A percentile compares a stretch with the other conserved stretches of the same genome.
These are phyloP conservation scores for Anser brachyrhynchus DNA, from an alignment of 2,113 vertebrate genomes.

Conservation along the genomic window DNA sequence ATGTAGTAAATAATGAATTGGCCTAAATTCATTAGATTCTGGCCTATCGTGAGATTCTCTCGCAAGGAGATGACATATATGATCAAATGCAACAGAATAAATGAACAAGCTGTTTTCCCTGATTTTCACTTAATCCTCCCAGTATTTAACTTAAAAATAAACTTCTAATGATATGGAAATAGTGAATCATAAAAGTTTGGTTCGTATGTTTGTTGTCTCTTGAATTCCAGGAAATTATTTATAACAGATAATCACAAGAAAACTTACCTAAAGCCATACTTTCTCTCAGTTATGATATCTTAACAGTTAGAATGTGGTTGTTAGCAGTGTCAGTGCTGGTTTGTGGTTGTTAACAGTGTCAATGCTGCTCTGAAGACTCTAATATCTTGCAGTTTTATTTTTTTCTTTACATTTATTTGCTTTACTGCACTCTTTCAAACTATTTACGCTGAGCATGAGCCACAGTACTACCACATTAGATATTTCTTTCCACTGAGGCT, in stretches of 20 bases:
- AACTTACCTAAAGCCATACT: background rate
- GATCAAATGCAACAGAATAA: background rate
- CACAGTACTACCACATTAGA: background rate
- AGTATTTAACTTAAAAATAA: background rate
- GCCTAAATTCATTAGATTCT: background rate
- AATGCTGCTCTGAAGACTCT: background rate
- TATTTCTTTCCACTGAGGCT: background rate
- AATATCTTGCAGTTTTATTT: background rate
- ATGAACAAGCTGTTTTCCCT: background rate
- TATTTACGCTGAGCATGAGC: background rate
- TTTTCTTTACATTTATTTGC: background rate
- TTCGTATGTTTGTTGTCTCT: background rate
- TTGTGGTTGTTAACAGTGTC: background rate
- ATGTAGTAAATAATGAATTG: conserved; percentile 3
- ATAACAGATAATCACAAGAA: background rate
- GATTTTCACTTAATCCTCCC: background rate
- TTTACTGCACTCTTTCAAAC: background rate
- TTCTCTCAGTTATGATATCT: background rate
- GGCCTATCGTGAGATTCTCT: background rate
- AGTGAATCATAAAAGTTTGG: background rate
- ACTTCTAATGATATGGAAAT: background rate
- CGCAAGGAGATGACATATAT: background rate
- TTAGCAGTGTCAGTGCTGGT: background rate
- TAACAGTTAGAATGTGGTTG: background rate
- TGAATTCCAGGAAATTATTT: background rate